These are phyloP conservation scores for Trissoscelio sp. DNA, from an alignment of 2,888 invertebrate species.

Conservation along the genomic window DNA sequence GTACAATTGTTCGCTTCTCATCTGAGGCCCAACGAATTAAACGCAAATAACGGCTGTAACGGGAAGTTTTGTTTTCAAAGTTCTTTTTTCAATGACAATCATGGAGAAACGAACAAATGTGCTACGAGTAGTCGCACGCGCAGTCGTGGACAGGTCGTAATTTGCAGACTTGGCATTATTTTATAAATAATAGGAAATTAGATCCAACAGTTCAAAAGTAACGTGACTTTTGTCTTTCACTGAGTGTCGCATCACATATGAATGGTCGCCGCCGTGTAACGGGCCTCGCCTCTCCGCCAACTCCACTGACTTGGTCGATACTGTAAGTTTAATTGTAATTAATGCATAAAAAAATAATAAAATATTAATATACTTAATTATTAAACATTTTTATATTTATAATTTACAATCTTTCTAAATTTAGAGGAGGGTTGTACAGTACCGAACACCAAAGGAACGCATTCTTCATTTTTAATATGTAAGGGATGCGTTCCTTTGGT, in stretches of 20 bases:
- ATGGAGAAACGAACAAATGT: slow-evolving; percentile 37
- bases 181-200: slow-evolving; percentile 79
- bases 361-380: slow-evolving; percentile 8
- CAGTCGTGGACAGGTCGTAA: slow-evolving; percentile 57
- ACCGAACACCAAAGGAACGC: no score
- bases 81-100: no score
- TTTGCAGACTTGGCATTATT: slow-evolving; percentile 73
- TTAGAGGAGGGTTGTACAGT: no score
- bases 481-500: no score
- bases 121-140: slow-evolving; percentile 30
- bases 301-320: slow-evolving; percentile 98
- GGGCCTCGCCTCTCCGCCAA: slow-evolving; percentile 95
- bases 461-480: no score
- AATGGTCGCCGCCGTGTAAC: slow-evolving; percentile 97
- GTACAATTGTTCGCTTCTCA: slow-evolving; percentile 27
- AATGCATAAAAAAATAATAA: slow-evolving; percentile 75
- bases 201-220: slow-evolving; percentile 76
- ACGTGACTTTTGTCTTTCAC: slow-evolving; percentile 72
- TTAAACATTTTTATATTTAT: no score
- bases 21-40: slow-evolving; percentile 24
- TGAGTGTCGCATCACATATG: slow-evolving; percentile 89
- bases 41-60: slow-evolving; percentile 33
- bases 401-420: no score
- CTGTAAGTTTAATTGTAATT: no score
- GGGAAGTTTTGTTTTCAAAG: background rate